phyloP scores from a whole-genome alignment of 2,113 vertebrate genomes.

The Andinoacara biseriatus region DNA sequence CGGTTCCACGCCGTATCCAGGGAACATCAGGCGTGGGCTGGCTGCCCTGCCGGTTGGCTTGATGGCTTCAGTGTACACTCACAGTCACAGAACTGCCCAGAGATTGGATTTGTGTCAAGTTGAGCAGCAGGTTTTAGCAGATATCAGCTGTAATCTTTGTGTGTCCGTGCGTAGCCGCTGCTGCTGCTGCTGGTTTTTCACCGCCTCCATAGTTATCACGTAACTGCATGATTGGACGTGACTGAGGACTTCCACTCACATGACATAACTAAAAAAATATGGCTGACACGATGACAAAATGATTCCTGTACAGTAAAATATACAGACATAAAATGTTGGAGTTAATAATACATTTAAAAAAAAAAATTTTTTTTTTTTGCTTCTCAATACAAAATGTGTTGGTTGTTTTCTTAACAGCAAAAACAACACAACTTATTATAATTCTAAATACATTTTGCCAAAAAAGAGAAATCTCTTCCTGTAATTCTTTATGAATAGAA shows the following conservation, averaged over 20 bases:
- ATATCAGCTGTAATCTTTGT: constrained; percentile 61
- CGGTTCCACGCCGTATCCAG: constrained; percentile 23
- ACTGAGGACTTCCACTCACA: constrained; percentile 11
- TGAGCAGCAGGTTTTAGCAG: constrained; percentile 54
- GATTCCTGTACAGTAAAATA: neutral
- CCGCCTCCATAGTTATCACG: constrained; percentile 44
- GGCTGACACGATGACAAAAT: neutral
- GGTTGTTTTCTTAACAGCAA: neutral
- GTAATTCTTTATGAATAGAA: neutral
- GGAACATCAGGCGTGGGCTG: constrained; percentile 54
- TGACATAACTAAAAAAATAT: constrained; percentile 8
- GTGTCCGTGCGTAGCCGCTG: constrained; percentile 13
- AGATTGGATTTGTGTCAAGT: constrained; percentile 64
- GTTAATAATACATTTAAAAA: neutral
- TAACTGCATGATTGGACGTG: constrained; percentile 15
- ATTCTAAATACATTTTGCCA: neutral
- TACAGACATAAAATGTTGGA: neutral
- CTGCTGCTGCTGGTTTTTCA: constrained; percentile 46
- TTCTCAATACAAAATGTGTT: no score
- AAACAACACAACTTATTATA: neutral
- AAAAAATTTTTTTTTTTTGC: no score
- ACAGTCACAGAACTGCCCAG: constrained; percentile 37
- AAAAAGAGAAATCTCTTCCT: neutral
- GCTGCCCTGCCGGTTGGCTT: constrained; percentile 15
- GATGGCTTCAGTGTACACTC: constrained; percentile 38